These are phyloP conservation scores for Pogonocherus hispidulus DNA, from an alignment of 2,888 invertebrate species.

Conservation along the genomic window DNA sequence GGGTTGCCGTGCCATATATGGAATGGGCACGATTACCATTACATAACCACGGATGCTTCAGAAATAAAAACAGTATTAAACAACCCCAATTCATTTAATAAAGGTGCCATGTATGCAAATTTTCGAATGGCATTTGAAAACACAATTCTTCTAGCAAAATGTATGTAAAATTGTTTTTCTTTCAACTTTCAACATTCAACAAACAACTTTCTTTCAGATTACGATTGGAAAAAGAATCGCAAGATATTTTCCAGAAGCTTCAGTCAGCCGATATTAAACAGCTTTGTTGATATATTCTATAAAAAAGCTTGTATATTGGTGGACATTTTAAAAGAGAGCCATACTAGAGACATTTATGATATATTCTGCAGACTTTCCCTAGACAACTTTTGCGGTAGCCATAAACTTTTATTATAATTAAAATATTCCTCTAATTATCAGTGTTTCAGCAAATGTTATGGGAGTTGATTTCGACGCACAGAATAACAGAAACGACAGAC, in stretches of 20 bases:
- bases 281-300: constrained; percentile 41
- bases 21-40: constrained; percentile 45
- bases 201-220: constrained; percentile 21
- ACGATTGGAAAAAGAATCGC: constrained; percentile 42
- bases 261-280: constrained; percentile 42
- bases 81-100: constrained; percentile 39
- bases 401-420: neutral
- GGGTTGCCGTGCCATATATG: constrained; percentile 42
- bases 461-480: constrained; percentile 38
- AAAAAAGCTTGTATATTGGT: constrained; percentile 36
- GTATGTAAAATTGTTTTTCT: neutral
- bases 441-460: constrained; percentile 41
- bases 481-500: constrained; percentile 28
- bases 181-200: neutral
- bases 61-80: constrained; percentile 43
- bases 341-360: constrained; percentile 33
- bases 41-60: constrained; percentile 40
- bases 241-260: constrained; percentile 42
- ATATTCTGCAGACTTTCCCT: constrained; percentile 42
- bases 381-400: constrained; percentile 45
- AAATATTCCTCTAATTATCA: neutral
- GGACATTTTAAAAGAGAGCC: constrained; percentile 36
- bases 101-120: constrained; percentile 36
- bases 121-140: constrained; percentile 31
- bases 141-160: constrained; percentile 34